A percentile compares a stretch with the other conserved stretches of the same genome.
Evolutionary conservation across 2,797 vertebrate genomes (phyloP).

Genomic region (Tokudaia tokunoshimensis): DNA sequence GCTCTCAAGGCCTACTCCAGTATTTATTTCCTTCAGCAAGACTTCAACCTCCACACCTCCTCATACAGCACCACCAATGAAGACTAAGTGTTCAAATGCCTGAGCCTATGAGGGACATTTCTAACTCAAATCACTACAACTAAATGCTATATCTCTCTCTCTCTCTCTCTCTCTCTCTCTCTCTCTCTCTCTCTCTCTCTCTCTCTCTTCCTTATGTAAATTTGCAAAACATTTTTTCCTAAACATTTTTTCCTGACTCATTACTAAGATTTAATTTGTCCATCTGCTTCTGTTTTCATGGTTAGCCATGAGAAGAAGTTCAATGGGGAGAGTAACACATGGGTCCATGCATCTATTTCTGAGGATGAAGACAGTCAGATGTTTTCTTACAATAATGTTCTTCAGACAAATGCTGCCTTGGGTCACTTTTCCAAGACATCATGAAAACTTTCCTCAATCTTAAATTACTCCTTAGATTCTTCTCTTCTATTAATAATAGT

Average conservation of each 20-base stretch:
- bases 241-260: neutral
- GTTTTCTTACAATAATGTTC: neutral
- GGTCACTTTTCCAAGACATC: conserved; percentile 17
- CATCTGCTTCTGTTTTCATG: neutral
- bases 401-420: neutral
- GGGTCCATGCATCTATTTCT: neutral
- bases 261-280: neutral
- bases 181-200: too few species aligned
- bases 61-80: neutral
- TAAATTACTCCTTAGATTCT: conserved; percentile 11
- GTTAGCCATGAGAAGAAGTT: neutral
- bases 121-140: neutral
- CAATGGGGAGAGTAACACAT: neutral
- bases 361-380: neutral
- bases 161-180: rapidly evolving
- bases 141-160: neutral
- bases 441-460: neutral
- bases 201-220: too few species aligned
- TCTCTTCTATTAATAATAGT: neutral
- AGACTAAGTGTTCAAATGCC: neutral
- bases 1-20: neutral
- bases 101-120: neutral
- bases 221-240: too few species aligned
- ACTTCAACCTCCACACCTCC: neutral
- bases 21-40: neutral